These are phyloP conservation scores for Macroramphosus scolopax DNA, from an alignment of 2,797 vertebrate species.

Conservation along the genomic window DNA sequence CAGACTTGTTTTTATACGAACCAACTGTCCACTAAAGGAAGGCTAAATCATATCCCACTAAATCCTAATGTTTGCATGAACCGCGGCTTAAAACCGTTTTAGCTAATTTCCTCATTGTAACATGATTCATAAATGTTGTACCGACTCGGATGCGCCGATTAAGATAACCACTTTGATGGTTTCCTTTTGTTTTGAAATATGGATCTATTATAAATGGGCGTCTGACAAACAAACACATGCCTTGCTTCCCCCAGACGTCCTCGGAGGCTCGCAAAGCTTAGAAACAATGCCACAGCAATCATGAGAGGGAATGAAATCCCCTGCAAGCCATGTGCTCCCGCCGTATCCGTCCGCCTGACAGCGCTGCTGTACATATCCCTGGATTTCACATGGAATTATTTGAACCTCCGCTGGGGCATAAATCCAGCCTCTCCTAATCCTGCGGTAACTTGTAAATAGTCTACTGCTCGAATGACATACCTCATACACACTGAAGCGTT, in stretches of 20 bases:
- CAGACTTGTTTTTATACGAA: slow-evolving; percentile 31
- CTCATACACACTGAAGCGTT: slow-evolving; percentile 33
- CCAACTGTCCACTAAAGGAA: slow-evolving; percentile 41
- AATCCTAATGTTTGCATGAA: too few relatives aligned
- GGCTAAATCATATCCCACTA: slow-evolving; percentile 30
- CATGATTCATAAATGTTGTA: slow-evolving; percentile 43
- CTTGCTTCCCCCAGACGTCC: slow-evolving; percentile 55
- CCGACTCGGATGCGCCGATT: slow-evolving; percentile 50
- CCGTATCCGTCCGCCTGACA: slow-evolving; percentile 57
- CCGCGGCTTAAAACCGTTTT: too few relatives aligned
- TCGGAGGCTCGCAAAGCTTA: slow-evolving; percentile 56
- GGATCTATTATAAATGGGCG: slow-evolving; percentile 65
- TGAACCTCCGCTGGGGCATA: slow-evolving; percentile 45
- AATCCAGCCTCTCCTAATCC: slow-evolving; percentile 62
- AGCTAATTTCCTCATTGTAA: slow-evolving; percentile 33
- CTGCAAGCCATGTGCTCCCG: slow-evolving; percentile 52
- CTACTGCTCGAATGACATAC: slow-evolving; percentile 54
- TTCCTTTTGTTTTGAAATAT: slow-evolving; percentile 67
- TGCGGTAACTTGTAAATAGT: slow-evolving; percentile 65
- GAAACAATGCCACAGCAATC: slow-evolving; percentile 64
- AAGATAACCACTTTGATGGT: slow-evolving; percentile 64
- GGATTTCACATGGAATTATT: slow-evolving; percentile 64
- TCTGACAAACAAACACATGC: slow-evolving; percentile 72
- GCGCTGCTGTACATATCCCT: slow-evolving; percentile 46
- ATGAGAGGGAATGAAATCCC: slow-evolving; percentile 69